Base-by-base conservation (phyloP, 2,113 vertebrate genomes). In the Gambusia holbrooki region DNA sequence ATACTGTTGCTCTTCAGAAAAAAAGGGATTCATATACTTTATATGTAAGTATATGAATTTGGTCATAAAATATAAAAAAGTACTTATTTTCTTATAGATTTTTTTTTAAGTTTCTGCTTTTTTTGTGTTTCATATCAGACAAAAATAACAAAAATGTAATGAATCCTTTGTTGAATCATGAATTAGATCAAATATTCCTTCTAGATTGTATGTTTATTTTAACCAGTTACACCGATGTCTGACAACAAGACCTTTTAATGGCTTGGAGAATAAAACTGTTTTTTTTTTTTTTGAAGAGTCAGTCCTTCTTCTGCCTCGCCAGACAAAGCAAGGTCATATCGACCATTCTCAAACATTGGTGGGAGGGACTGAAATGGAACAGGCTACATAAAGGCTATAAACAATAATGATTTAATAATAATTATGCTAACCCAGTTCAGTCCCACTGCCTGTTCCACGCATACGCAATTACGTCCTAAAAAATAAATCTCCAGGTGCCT, bases 381-480 rank as follows among this genome's bases (percentile, higher is more conserved):
- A 10, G 62, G 65, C 65, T 45, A 70, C 54, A 79, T 58, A 69
- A 60, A 68, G 14, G 51, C 70, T 72, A 72, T 83, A 83, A 81
- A 81, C 61, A 83, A 79, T 78, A 60, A 72, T 33, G 51, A 84
- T 80, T 78, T 71, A 76, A 81, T 72, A 66, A 77, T 80, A 71
- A 78, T 73, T 60, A 86, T 3, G 1, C n/a, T 62, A 76, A 82
- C 22, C 42, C 33, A 13, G 33, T 64, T 9, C 66, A 63, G 17
- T 72, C 30, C 11, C 42, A 33, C 48, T 62, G 35, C 68, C 63
- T 37, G 13, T 45, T 32, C 67, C 45, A 64, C 54, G 77, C 69
- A 63, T 62, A 62, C 63, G 8, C 51, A 72, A 71, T 76, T 62
- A 62, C 72, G 30, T 68, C 15, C 45, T 33, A n/a, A 25, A 33